Evolutionary conservation across 2,888 invertebrate genomes (phyloP).

Genomic region (Caenorhabditis sp.): DNA sequence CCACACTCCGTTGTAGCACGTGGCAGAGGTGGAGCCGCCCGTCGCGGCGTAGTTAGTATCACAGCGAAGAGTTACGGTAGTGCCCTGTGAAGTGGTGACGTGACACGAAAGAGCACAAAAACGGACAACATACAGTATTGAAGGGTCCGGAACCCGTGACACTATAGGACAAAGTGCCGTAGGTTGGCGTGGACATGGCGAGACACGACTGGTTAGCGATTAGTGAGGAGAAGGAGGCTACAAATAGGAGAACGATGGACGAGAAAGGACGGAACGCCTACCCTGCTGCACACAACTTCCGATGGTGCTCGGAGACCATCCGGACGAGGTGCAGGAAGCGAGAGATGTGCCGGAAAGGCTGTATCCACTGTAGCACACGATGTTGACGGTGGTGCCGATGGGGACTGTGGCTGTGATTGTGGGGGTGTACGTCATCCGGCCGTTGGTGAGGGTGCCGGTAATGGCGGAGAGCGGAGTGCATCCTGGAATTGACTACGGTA

Average conservation of each 20-base stretch:
- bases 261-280: conserved; percentile 1
- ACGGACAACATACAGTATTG: conserved; percentile 38
- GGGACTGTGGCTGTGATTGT: conserved; percentile 42
- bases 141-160: conserved; percentile 6
- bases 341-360: conserved; percentile 40
- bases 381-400: conserved; percentile 61
- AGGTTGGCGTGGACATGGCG: conserved; percentile 13
- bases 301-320: conserved; percentile 59
- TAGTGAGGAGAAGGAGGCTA: conserved; percentile 10
- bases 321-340: conserved; percentile 55
- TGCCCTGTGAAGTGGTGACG: conserved; percentile 39
- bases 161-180: conserved; percentile 35
- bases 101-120: neutral
- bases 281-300: conserved; percentile 56
- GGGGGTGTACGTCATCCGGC: conserved; percentile 57
- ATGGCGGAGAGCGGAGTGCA: conserved; percentile 56
- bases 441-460: conserved; percentile 51
- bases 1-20: conserved; percentile 58
- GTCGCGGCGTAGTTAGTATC: conserved; percentile 28
- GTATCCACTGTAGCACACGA: conserved; percentile 64
- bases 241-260: conserved; percentile 1
- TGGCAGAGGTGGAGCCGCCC: conserved; percentile 34
- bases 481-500: conserved; percentile 40
- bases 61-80: conserved; percentile 45
- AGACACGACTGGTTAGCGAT: conserved; percentile 23